Conservation (phyloP, 1,140 invertebrate genomes). For the Chelonus insularis region DNA sequence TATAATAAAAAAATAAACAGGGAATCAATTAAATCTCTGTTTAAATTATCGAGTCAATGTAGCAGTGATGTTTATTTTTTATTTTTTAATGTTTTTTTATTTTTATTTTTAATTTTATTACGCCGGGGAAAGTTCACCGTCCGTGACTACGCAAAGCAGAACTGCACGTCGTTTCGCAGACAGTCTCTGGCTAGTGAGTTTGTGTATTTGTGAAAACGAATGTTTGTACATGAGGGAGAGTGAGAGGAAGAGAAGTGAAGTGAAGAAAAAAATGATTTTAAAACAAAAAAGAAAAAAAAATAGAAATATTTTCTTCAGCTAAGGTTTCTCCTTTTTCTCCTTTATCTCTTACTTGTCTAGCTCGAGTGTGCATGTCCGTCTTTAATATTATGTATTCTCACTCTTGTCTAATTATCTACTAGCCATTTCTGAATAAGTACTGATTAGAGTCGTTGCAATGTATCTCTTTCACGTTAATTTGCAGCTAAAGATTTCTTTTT, state of each 20-base stretch:
- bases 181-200: conserved; percentile 1
- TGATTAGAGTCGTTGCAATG: too few relatives aligned
- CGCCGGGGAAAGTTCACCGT: conserved; percentile 2
- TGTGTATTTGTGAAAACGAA: too few relatives aligned
- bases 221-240: not conserved
- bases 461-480: too few relatives aligned
- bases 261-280: too few relatives aligned
- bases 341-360: not conserved
- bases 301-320: too few relatives aligned
- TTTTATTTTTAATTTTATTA: not conserved
- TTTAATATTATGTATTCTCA: too few relatives aligned
- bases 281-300: too few relatives aligned
- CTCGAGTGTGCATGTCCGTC: conserved; percentile 1
- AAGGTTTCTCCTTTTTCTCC: not conserved
- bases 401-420: too few relatives aligned
- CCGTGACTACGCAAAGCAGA: not conserved
- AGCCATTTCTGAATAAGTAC: too few relatives aligned
- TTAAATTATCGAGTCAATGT: not conserved
- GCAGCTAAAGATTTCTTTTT: too few relatives aligned
- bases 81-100: not conserved
- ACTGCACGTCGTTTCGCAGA: not conserved
- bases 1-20: not conserved
- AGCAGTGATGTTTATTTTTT: not conserved
- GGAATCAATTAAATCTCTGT: not conserved
- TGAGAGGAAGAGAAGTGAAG: not conserved